Base-by-base conservation (phyloP, 2,113 vertebrate species). In the Amblyopsis rosae region DNA sequence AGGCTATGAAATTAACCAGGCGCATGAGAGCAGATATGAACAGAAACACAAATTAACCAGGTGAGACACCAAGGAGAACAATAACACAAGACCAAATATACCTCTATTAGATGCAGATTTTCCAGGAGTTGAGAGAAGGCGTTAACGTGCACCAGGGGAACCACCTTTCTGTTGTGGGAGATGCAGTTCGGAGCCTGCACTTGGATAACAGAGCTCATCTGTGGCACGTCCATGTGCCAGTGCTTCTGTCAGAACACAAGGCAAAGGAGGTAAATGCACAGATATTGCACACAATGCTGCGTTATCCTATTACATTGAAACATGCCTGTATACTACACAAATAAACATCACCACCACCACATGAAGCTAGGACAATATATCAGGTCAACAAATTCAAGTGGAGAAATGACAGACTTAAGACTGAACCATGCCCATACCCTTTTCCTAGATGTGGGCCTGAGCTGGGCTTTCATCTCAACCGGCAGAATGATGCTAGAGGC, bases 61-160 rank as follows among this genome's bases (percentile, higher is more conserved):
- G 12, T 5, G 11, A 54, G 12, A 10, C 26, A 26, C 50, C 2
- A 12, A 15, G 33, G 46, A 64, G 26, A 50, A 41, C 35, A 41
- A 41, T 41, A 41, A 41, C 35, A 41, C 35, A 35, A 13, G 56
- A 51, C 26, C 26, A 48, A 12, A 33, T 13, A 73, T 88, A 98
- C 97, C 94, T 98, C 94, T 73, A 98, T 92, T 9, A 2, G 45
- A 63, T 95, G 92, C 45, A 98, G 91, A 63, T 96, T 96, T 69
- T 95, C 66, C 80, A 98, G 76, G 41, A 99, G 93, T 74, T 96
- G 92, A 69, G 90, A 35, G 59, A 99, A 97, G 3, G 91, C 94
- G 54, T 79, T 82, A 56, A 99, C 74, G 48, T 94, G 92, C 69
- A 95, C 94, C 77, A 96, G 62, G n/a, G 94, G 93, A 59, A 96